Conservation (phyloP, 2,113 vertebrate species). For the Cepphus grylle region DNA sequence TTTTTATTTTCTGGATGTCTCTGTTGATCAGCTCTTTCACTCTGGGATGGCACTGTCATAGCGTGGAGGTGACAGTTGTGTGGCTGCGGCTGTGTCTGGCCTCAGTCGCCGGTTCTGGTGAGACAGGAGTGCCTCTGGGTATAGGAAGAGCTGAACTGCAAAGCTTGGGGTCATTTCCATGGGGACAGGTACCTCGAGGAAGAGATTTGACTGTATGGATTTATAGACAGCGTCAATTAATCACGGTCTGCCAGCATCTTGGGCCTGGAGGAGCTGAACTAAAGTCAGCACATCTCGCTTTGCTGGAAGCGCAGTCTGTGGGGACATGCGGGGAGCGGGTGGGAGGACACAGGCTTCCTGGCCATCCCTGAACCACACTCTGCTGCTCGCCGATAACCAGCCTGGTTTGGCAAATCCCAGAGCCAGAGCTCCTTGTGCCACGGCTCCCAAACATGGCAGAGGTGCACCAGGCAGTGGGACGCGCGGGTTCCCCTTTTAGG, state of each 20-base stretch:
- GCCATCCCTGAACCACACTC: background rate
- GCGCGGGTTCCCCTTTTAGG: no score
- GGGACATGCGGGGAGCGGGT: rapidly evolving
- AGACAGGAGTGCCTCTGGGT: background rate
- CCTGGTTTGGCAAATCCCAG: background rate
- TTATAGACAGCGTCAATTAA: background rate
- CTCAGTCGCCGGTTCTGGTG: rapidly evolving
- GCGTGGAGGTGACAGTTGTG: rapidly evolving
- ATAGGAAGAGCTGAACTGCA: background rate
- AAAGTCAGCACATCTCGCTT: background rate
- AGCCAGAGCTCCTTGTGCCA: background rate
- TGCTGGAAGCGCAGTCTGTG: background rate
- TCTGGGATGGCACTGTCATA: background rate
- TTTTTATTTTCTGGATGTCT: background rate
- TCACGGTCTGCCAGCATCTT: background rate
- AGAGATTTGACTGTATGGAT: background rate
- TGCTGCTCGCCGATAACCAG: rapidly evolving
- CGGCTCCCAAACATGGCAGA: background rate
- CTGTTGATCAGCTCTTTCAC: rapidly evolving
- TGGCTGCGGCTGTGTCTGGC: background rate
- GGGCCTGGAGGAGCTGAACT: background rate
- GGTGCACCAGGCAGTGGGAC: rapidly evolving
- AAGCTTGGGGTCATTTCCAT: background rate
- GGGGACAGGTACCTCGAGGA: background rate
- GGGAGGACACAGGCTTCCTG: rapidly evolving